Base-by-base conservation (phyloP, 2,113 vertebrate species). In the Condylura cristata region DNA sequence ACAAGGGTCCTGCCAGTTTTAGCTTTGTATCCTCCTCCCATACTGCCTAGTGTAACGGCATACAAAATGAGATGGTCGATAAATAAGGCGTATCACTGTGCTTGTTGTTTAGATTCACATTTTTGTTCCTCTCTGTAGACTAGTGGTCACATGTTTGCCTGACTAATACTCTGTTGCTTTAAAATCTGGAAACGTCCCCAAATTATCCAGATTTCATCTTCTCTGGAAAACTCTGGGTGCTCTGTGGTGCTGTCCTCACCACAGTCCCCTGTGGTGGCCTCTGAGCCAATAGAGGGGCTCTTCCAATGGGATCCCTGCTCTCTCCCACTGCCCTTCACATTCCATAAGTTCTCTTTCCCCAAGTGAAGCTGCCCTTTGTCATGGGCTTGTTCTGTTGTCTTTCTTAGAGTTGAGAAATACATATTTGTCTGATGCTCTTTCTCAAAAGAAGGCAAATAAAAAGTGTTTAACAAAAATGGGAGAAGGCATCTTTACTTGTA, bases 151-250 rank as follows among this genome's bases (percentile, higher is more conserved):
- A 20, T 24, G 26, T 56, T 81, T 91, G 68, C 44, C 30, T 78
- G 39, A 26, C 39, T 37, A 58, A 56, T 53, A 30, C 17, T n/a
- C 58, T 74, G 14, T 58, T 28, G 8, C 39, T 88, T 81, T 87
- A 80, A 74, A 81, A 34, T 71, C 76, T 66, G 58, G 26, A 95
- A 46, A 88, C 34, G 71, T 46, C 12, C 24, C 22, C 61, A 20
- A 53, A 8, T 32, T 53, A 30, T 76, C n/a, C 30, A 28, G 30
- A 78, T 81, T 53, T 60, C 11, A 58, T 14, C 18, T 72, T 95
- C 61, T 76, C 28, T 66, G 28, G 18, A 60, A 84, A 70, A 71
- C 8, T 1, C 41, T 16, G 58, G 12, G 8, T 34, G 22, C 13
- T 65, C 11, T 22, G 41, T 6, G 32, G 48, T 12, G 30, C 41